Evolutionary conservation across 2,888 invertebrate genomes (phyloP).

Genomic region (Troglohyphantes excavatus): DNA sequence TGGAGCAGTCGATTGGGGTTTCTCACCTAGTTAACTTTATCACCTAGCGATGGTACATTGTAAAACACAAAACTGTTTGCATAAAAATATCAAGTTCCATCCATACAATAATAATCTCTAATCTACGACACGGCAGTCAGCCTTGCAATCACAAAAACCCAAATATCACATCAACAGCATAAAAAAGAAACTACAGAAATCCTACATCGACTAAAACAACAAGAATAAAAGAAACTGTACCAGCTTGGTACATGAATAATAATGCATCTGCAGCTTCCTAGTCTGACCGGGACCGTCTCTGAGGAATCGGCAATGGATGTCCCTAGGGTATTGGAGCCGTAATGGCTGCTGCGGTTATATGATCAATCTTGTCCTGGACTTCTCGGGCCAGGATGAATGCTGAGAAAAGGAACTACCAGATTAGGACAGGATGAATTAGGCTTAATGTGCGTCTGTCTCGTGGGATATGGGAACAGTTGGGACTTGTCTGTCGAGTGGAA

Average conservation of each 20-base stretch:
- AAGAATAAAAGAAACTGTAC: not conserved
- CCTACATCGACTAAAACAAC: not conserved
- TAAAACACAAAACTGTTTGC: no score
- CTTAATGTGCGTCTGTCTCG: slow-evolving; percentile 30
- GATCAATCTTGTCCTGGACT: slow-evolving; percentile 44
- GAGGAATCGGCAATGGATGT: not conserved
- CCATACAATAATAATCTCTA: no score
- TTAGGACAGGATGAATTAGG: slow-evolving; percentile 49
- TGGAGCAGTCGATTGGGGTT: no score
- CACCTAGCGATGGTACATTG: no score
- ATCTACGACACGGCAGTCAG: no score
- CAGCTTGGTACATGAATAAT: slow-evolving; percentile 43
- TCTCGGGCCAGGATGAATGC: not conserved
- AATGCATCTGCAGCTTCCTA: slow-evolving; percentile 11
- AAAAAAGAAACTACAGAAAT: no score
- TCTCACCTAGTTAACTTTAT: no score
- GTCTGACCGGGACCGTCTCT: not conserved
- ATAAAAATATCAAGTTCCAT: no score
- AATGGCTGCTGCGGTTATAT: slow-evolving; percentile 44
- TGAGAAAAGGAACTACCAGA: slow-evolving; percentile 13
- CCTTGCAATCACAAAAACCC: no score
- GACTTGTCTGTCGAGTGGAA: not conserved
- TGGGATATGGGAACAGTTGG: not conserved
- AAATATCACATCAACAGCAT: no score
- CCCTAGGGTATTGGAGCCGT: slow-evolving; percentile 1